Evolutionary conservation across 2,888 invertebrate genomes (phyloP), one percentile per base, ranked within the genome.

Genomic region (Hydrotaea diabolus): DNA sequence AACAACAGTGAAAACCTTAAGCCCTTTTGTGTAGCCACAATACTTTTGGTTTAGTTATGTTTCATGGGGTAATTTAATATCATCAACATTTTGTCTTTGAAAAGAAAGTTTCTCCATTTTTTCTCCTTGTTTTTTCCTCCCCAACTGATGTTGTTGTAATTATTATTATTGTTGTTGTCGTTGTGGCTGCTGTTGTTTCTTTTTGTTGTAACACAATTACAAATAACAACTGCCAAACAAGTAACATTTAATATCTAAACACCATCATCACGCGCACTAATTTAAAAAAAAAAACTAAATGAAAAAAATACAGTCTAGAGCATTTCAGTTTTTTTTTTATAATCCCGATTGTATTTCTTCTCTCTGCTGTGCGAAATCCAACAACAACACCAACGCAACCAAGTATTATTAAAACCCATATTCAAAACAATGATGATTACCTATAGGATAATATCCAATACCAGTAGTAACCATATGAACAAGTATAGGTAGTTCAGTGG

Each of bases 201-300:
- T 46, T 66, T 84, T 75, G 75, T 78, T 66, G 66, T 81, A 80
- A 71, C 72, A 78, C 80, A 84, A 81, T 84, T 84, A 84, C 78
- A 79, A 84, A 84, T 81, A 81, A 84, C 76, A 84, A 81, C 81
- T 81, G 78, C 72, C 84, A 81, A 84, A 79, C 78, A 84, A 81
- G 78, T 84, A 84, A 84, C 84, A 81, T 84, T 84, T 84, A 84
- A 82, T 86, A 87, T 87, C 87, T 86, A 86, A 87, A 87, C 86
- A 86, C 87, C 86, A 87, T 87, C 87, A 87, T 86, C 87, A 87
- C 87, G 87, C 85, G 86, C 85, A 85, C 86, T 86, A 87, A 87
- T 86, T 87, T 86, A 73, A 77, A 31, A 53, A 66, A 75, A 71
- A 82, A 57, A 31, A 31, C 31, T 31, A 7, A 31, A 31, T 31